These are phyloP conservation scores for Axea sp. DNA, from an alignment of 2,888 invertebrate species.

Conservation along the genomic window DNA sequence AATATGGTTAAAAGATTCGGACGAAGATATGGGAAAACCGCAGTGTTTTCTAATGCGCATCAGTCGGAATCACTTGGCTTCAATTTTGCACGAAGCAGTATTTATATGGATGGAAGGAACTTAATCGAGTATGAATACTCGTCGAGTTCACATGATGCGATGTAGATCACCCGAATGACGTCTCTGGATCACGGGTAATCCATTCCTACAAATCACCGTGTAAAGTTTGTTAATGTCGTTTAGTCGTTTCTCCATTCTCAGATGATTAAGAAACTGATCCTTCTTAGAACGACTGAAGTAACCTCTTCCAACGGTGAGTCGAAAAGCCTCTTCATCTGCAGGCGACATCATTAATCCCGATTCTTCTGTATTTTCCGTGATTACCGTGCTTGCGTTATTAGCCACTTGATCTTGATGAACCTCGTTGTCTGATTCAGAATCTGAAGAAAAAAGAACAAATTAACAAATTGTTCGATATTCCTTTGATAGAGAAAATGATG, in stretches of 20 bases:
- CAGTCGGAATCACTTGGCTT: background rate
- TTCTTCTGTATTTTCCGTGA: slow-evolving; percentile 46
- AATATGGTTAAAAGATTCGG: slow-evolving; percentile 2
- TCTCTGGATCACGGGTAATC: slow-evolving; percentile 60
- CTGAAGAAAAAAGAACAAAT: too few species aligned
- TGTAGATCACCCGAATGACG: slow-evolving; percentile 67
- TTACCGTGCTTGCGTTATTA: slow-evolving; percentile 56
- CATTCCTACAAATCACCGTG: slow-evolving; percentile 64
- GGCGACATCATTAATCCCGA: slow-evolving; percentile 66
- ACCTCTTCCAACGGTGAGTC: slow-evolving; percentile 72
- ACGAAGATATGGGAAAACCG: background rate
- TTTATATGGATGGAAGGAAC: slow-evolving; percentile 10
- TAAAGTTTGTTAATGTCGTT: slow-evolving; percentile 71
- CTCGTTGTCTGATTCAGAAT: slow-evolving; percentile 65
- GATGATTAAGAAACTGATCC: slow-evolving; percentile 73
- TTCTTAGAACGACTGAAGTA: slow-evolving; percentile 74
- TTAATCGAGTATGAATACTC: slow-evolving; percentile 2
- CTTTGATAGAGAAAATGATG: too few species aligned
- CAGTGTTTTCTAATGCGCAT: too few species aligned
- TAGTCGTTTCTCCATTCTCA: slow-evolving; percentile 72
- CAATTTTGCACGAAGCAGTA: background rate
- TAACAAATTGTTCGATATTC: too few species aligned
- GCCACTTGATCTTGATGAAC: slow-evolving; percentile 31
- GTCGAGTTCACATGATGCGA: slow-evolving; percentile 53
- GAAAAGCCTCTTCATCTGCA: slow-evolving; percentile 71